These are phyloP conservation scores for Labeo rohita DNA, from an alignment of 2,113 vertebrate species.

Conservation along the genomic window DNA sequence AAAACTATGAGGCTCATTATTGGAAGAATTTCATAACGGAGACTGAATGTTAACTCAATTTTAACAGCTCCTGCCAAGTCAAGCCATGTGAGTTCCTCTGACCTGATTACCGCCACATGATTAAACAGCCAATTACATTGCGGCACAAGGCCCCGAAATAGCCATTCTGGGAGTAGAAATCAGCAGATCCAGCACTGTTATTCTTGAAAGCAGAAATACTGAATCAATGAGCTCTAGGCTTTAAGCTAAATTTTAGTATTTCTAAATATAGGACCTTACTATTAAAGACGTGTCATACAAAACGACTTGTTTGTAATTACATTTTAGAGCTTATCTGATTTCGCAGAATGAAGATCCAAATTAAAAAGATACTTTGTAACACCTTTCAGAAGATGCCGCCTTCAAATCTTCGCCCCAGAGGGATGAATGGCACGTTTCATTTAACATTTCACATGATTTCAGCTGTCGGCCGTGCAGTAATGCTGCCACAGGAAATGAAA, in stretches of 20 bases:
- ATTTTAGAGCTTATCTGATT: constrained; percentile 4
- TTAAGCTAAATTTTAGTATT: not conserved
- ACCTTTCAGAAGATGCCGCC: not conserved
- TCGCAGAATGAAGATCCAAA: not conserved
- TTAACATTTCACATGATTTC: constrained; percentile 22
- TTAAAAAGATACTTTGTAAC: not conserved
- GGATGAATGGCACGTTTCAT: constrained; percentile 15
- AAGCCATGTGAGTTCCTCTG: constrained; percentile 10
- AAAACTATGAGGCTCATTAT: constrained; percentile 52
- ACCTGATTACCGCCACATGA: constrained; percentile 51
- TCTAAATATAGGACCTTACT: not conserved
- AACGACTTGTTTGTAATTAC: not conserved
- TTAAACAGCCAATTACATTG: constrained; percentile 51
- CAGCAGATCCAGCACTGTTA: constrained; percentile 10
- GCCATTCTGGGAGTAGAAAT: constrained; percentile 29
- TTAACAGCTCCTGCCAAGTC: constrained; percentile 42
- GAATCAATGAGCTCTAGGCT: not conserved
- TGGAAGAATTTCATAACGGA: constrained; percentile 41
- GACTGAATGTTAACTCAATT: constrained; percentile 52
- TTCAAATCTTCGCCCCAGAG: not conserved
- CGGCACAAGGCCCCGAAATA: constrained; percentile 19
- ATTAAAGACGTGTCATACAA: not conserved
- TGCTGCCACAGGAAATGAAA: constrained; percentile 35
- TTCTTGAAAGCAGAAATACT: not conserved
- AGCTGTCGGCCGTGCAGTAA: constrained; percentile 27